These are phyloP conservation scores for Brachylomia viminalis DNA, from an alignment of 2,888 invertebrate species.

Conservation along the genomic window DNA sequence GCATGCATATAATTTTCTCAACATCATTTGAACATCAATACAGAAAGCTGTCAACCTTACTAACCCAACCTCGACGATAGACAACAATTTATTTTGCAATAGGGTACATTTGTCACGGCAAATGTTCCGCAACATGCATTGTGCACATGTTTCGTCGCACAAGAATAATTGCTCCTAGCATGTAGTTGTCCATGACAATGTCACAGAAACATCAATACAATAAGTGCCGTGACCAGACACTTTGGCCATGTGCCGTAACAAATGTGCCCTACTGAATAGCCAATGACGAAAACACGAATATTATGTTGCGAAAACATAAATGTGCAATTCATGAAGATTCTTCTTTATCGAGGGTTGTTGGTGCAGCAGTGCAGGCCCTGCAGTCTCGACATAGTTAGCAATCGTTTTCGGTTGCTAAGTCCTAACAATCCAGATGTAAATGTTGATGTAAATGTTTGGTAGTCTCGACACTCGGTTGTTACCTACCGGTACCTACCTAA, in stretches of 20 bases:
- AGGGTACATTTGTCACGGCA: conserved; percentile 30
- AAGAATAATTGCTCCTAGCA: conserved; percentile 35
- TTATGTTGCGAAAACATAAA: too few relatives aligned
- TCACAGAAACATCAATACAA: conserved; percentile 32
- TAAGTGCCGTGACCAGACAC: conserved; percentile 25
- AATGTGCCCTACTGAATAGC: conserved; percentile 31
- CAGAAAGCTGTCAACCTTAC: neutral
- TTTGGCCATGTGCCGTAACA: conserved; percentile 27
- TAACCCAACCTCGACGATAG: conserved; percentile 1
- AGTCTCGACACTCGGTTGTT: too few relatives aligned
- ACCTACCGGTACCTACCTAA: too few relatives aligned
- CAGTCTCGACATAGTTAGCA: too few relatives aligned
- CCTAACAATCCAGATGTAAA: too few relatives aligned
- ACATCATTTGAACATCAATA: neutral
- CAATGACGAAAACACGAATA: conserved; percentile 7
- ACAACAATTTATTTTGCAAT: conserved; percentile 5
- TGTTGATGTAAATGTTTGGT: too few relatives aligned
- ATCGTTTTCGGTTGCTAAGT: too few relatives aligned
- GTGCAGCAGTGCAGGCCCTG: too few relatives aligned
- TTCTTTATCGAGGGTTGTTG: too few relatives aligned
- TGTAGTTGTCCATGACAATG: conserved; percentile 9
- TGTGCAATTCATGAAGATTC: too few relatives aligned
- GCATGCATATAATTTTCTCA: neutral
- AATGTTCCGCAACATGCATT: conserved; percentile 27
- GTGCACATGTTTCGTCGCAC: conserved; percentile 23